Conservation (phyloP, 2,797 vertebrate genomes). For the Parauchenoglanis ngamensis region DNA sequence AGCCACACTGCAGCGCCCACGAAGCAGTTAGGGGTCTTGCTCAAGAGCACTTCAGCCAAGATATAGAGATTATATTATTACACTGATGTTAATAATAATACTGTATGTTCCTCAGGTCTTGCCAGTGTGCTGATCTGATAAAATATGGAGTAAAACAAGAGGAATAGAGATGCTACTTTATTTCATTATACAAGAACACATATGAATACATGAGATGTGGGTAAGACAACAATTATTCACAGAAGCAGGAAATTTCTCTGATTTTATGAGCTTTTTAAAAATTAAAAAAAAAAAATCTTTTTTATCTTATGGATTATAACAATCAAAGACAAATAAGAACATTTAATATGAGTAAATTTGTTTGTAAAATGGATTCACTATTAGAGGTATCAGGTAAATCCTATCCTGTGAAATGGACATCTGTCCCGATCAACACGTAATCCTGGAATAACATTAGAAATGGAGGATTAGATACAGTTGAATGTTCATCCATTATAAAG, state of each 20-base stretch:
- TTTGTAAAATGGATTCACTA: neutral
- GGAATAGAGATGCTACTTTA: neutral
- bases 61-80: too few relatives aligned
- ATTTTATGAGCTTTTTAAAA: too few relatives aligned
- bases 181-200: neutral
- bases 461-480: neutral
- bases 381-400: neutral
- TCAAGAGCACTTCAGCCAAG: too few relatives aligned
- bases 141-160: too few relatives aligned
- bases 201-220: neutral
- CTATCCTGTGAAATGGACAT: constrained; percentile 66
- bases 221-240: too few relatives aligned
- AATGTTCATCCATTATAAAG: neutral
- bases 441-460: constrained; percentile 59
- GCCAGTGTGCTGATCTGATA: neutral
- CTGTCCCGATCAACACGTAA: constrained; percentile 74
- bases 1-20: too few relatives aligned
- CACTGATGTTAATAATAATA: too few relatives aligned
- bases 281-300: too few relatives aligned
- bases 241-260: too few relatives aligned
- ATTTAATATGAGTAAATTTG: neutral
- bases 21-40: too few relatives aligned
- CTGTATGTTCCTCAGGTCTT: neutral
- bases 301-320: too few relatives aligned
- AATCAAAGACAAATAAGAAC: too few relatives aligned